Evolutionary conservation across 1,140 invertebrate species (phyloP).

Genomic region (Ectropis grisescens): DNA sequence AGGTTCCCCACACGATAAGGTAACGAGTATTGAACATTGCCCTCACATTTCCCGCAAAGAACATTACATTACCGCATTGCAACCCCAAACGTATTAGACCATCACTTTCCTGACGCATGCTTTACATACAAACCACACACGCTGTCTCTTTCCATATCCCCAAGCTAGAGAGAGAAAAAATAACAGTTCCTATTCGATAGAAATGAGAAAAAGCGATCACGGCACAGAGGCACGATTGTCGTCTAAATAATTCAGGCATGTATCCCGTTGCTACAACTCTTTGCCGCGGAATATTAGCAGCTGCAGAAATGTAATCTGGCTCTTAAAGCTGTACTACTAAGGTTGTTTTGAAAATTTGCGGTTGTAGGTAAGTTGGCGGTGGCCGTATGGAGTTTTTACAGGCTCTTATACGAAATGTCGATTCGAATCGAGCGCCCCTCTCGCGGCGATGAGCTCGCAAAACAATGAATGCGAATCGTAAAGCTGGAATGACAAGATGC

Average conservation of each 20-base stretch:
- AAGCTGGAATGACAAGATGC: constrained; percentile 49
- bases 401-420: constrained; percentile 59
- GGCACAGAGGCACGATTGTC: constrained; percentile 59
- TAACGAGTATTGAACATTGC: too few relatives aligned
- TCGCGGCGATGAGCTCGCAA: constrained; percentile 37
- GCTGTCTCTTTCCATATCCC: constrained; percentile 12
- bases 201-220: constrained; percentile 56
- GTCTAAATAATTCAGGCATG: constrained; percentile 63
- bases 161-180: constrained; percentile 10
- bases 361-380: constrained; percentile 2
- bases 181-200: constrained; percentile 24
- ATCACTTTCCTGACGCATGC: constrained; percentile 30
- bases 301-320: too few relatives aligned
- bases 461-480: constrained; percentile 53
- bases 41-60: too few relatives aligned
- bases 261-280: constrained; percentile 35
- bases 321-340: too few relatives aligned
- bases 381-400: constrained; percentile 56
- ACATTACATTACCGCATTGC: too few relatives aligned
- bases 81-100: constrained; percentile 25
- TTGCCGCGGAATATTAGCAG: too few relatives aligned
- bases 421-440: constrained; percentile 40
- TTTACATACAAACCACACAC: constrained; percentile 16
- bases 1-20: too few relatives aligned
- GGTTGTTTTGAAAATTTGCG: too few relatives aligned